Base-by-base conservation (phyloP, 92 coral and sea anemone species). In the Siderastrea siderea region DNA sequence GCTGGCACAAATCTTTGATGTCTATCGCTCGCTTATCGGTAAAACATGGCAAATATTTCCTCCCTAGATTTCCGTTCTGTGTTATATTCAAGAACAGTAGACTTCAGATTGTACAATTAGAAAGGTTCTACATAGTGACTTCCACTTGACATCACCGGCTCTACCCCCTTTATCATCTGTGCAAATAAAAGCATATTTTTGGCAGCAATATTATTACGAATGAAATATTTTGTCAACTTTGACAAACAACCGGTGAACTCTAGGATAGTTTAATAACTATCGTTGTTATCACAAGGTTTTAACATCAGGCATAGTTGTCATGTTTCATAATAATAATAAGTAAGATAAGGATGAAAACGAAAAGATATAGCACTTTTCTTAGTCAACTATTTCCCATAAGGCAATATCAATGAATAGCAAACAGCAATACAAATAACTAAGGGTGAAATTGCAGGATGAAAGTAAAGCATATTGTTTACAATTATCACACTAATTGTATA, bases 21-120 rank as follows among this genome's bases (percentile, higher is more conserved):
- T 44, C 17, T 79, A 9, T 64, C 57, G 71, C 83, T 13, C 9
- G n/a, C 57, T 47, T 79, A 63, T 62, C 72, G 60, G 15, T 49
- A 12, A 9, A 17, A 79, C 47, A n/a, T 6, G 51, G 60, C 54
- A 48, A 79, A 63, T 79, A 64, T 47, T 17, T 62, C 71, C 83
- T 50, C 54, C 46, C 71, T 72, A 64, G 15, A 64, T 79, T 62
- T 79, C 83, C 83, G 71, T 68, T 78, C 19, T 78, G 55, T 48
- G 57, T 50, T 26, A 26, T 26, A 26, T 26, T 17, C 69, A n/a
- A 38, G 63, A 13, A 17, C 57, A 62, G 57, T 47, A 62, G 62
- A 64, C 71, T 64, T 10, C 55, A 7, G 55, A 78, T 62, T 78
- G 80, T 44, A 38, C 68, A 57, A 77, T 77, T 44, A 44, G 51